A percentile compares a stretch with the other conserved stretches of the same genome.
Conservation (phyloP, 2,113 vertebrate genomes). For the Brachirus orientalis region DNA sequence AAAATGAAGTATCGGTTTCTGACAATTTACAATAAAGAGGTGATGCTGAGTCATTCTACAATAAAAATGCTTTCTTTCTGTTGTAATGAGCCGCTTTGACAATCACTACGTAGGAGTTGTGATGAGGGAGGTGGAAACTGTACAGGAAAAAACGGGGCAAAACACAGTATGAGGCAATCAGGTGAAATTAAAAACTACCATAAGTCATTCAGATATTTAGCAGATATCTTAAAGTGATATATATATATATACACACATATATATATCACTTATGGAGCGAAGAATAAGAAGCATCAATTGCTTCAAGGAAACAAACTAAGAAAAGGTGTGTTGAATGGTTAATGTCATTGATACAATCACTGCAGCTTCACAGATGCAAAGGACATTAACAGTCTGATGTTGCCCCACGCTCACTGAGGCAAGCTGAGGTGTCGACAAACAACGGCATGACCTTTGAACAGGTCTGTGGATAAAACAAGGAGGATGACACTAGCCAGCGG, state of each 20-base stretch:
- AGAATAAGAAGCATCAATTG: too few species aligned
- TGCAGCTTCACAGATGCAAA: too few species aligned
- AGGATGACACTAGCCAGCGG: constrained; percentile 11
- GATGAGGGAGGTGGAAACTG: background rate
- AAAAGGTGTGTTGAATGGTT: too few species aligned
- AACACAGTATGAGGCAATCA: background rate
- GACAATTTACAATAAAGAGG: constrained; percentile 19
- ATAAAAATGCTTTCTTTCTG: background rate
- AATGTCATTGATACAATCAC: too few species aligned
- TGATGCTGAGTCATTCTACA: constrained; percentile 34
- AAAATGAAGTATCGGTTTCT: background rate
- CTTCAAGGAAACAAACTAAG: too few species aligned
- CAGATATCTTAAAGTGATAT: too few species aligned
- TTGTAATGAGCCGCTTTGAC: constrained; percentile 1
- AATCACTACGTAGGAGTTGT: background rate
- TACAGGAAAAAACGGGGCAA: background rate
- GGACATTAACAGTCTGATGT: too few species aligned
- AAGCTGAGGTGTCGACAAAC: constrained; percentile 54
- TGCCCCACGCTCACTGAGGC: constrained; percentile 40
- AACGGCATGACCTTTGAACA: constrained; percentile 63
- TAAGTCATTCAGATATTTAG: background rate
- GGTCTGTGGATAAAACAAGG: constrained; percentile 37
- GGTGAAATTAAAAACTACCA: background rate
- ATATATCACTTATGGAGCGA: too few species aligned
- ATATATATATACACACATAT: too few species aligned